Conservation (phyloP, 2,113 vertebrate species). For the Oxyruncus cristatus region DNA sequence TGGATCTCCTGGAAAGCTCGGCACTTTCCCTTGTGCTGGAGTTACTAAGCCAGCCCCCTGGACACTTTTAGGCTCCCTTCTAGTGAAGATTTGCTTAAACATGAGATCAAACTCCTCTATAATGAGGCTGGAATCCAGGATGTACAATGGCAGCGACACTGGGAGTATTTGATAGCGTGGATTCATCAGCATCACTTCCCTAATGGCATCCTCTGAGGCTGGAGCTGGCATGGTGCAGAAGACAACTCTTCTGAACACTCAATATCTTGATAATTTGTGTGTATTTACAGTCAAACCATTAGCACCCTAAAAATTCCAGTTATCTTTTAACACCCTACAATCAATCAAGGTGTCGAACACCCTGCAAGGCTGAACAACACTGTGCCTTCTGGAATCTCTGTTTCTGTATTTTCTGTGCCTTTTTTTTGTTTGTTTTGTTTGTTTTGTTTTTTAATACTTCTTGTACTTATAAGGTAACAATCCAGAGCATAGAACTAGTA, state of each 20-base stretch:
- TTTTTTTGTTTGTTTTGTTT: not conserved
- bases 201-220: not conserved
- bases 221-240: not conserved
- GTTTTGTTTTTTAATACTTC: not conserved
- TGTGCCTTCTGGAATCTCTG: not conserved
- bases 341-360: not conserved
- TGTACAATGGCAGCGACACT: not conserved
- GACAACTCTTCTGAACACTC: not conserved
- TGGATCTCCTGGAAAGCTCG: conserved; percentile 61
- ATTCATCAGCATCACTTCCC: not conserved
- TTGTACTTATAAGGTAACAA: not conserved
- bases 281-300: not conserved
- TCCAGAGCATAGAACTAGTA: not conserved
- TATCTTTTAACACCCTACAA: not conserved
- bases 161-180: not conserved
- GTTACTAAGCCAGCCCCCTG: conserved; percentile 60
- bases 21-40: conserved; percentile 55
- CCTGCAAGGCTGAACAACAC: not conserved
- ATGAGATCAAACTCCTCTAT: not conserved
- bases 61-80: conserved; percentile 25
- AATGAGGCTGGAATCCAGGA: not conserved
- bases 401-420: not conserved
- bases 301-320: not conserved
- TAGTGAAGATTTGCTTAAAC: not conserved
- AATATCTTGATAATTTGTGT: not conserved